phyloP scores from a whole-genome alignment of 2,888 invertebrate genomes.

The Phasia obesa region DNA sequence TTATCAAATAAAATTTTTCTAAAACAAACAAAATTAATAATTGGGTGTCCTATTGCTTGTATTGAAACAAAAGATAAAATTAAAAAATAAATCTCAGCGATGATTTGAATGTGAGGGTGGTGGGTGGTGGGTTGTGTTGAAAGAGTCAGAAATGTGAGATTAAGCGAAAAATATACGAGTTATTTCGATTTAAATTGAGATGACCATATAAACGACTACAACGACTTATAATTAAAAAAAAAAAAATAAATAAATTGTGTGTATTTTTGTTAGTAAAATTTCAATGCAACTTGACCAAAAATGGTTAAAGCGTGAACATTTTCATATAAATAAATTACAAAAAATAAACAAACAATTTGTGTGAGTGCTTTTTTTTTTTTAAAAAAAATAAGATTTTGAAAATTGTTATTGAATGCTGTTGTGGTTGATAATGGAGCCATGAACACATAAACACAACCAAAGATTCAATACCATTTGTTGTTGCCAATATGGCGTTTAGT shows the following conservation, averaged over 20 bases:
- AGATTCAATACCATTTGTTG: constrained; percentile 51
- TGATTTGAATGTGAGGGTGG: constrained; percentile 22
- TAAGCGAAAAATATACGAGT: background rate
- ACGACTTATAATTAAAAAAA: background rate
- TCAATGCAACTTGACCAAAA: constrained; percentile 53
- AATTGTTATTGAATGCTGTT: constrained; percentile 1
- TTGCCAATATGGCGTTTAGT: constrained; percentile 67
- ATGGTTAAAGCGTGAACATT: constrained; percentile 60
- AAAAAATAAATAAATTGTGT: background rate
- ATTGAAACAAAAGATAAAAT: constrained; percentile 43
- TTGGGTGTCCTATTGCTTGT: background rate
- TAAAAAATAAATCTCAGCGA: constrained; percentile 29
- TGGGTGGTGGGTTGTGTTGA: background rate
- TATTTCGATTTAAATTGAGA: constrained; percentile 14
- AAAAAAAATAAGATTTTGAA: background rate
- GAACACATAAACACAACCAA: constrained; percentile 38
- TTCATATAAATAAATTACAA: constrained; percentile 20
- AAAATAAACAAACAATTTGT: constrained; percentile 30
- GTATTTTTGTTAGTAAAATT: constrained; percentile 20
- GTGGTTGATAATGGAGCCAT: constrained; percentile 44
- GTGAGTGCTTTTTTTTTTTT: background rate
- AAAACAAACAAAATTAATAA: no score
- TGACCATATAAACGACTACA: constrained; percentile 43
- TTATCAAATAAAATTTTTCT: constrained; percentile 40
- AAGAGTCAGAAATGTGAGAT: background rate